Conservation (phyloP, 2,113 vertebrate species). For the Menidia beryllina region DNA sequence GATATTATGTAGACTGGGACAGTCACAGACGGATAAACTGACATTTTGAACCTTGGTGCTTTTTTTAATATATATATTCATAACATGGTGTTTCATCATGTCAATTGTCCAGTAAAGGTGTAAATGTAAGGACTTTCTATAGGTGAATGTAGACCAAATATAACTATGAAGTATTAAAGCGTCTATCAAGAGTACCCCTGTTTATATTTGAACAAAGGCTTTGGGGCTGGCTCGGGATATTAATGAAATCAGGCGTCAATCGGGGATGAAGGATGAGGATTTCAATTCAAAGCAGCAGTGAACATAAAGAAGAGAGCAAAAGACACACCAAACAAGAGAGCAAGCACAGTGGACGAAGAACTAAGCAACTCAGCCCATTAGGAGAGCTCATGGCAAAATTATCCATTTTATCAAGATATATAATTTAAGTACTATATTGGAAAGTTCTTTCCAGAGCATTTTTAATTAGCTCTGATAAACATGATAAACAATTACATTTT, state of each 20-base stretch:
- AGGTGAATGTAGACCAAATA: not conserved
- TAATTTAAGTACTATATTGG: conserved; percentile 11
- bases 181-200: not conserved
- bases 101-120: not conserved
- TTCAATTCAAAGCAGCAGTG: conserved; percentile 33
- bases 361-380: conserved; percentile 42
- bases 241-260: conserved; percentile 32
- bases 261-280: conserved; percentile 29
- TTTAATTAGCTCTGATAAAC: conserved; percentile 33
- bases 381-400: conserved; percentile 37
- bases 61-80: no score
- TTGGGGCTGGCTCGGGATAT: conserved; percentile 51
- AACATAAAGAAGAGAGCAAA: conserved; percentile 33
- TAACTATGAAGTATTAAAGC: not conserved
- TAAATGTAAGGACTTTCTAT: conserved; percentile 1
- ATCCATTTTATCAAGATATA: conserved; percentile 30
- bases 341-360: conserved; percentile 52
- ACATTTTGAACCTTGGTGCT: not conserved
- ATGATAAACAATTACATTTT: conserved; percentile 52
- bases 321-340: conserved; percentile 33
- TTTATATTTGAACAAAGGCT: conserved; percentile 12
- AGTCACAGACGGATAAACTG: conserved; percentile 9
- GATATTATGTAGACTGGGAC: conserved; percentile 20
- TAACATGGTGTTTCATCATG: not conserved
- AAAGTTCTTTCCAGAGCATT: not conserved